Evolutionary conservation across 2,888 invertebrate species (phyloP).

Genomic region (Thera obeliscata): DNA sequence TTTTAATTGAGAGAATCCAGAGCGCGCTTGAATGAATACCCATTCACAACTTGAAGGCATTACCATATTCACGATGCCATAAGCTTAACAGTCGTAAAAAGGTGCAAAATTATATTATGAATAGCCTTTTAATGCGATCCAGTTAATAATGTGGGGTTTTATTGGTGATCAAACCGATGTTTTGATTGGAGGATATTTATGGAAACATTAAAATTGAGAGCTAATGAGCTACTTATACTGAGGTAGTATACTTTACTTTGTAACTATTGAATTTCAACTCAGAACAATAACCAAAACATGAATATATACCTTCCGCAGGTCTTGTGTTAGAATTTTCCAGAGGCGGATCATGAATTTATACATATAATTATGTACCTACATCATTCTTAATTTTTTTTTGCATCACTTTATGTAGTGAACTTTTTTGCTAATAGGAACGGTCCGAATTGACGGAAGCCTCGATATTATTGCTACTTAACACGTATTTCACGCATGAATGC

Average conservation of each 20-base stretch:
- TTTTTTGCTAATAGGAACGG: too few relatives aligned
- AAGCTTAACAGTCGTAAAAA: constrained; percentile 55
- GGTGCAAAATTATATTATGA: constrained; percentile 66
- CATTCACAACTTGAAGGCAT: constrained; percentile 26
- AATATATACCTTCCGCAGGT: too few relatives aligned
- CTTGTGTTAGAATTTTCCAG: too few relatives aligned
- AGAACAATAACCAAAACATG: not conserved
- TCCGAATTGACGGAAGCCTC: too few relatives aligned
- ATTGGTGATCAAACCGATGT: constrained; percentile 68
- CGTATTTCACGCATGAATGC: too few relatives aligned
- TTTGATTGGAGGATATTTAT: constrained; percentile 60
- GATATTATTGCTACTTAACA: too few relatives aligned
- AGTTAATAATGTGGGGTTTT: constrained; percentile 60
- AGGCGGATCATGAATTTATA: too few relatives aligned
- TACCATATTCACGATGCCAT: constrained; percentile 38
- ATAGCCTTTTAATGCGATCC: constrained; percentile 64
- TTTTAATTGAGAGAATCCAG: constrained; percentile 23
- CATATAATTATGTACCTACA: too few relatives aligned
- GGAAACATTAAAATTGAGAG: constrained; percentile 59
- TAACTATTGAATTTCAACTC: not conserved
- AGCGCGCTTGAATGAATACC: constrained; percentile 22
- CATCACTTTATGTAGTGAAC: too few relatives aligned
- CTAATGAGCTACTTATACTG: constrained; percentile 52
- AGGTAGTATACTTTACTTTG: constrained; percentile 37
- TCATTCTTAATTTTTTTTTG: too few relatives aligned